These are phyloP conservation scores for Coptodon bakossiorum DNA, from an alignment of 2,113 vertebrate genomes.

Conservation along the genomic window DNA sequence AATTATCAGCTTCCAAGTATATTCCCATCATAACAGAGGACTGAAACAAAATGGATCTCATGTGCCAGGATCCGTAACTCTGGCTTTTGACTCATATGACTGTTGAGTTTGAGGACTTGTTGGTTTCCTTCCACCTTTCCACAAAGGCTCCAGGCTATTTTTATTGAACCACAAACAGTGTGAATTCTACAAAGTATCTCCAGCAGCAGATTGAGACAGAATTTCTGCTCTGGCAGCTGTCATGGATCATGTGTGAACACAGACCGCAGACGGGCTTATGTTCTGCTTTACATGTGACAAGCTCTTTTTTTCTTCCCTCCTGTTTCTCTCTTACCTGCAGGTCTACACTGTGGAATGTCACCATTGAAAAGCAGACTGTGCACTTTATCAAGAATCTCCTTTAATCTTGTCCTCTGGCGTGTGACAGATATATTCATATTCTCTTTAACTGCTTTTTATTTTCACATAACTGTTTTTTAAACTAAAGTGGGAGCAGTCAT, in stretches of 20 bases:
- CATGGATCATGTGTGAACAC: neutral
- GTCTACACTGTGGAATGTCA: neutral
- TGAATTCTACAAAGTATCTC: neutral
- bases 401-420: neutral
- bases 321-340: neutral
- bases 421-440: conserved; percentile 10
- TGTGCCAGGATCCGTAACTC: neutral
- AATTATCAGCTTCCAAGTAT: neutral
- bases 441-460: neutral
- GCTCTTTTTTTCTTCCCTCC: neutral
- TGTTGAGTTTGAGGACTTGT: neutral
- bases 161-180: neutral
- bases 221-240: neutral
- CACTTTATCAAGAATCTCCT: conserved; percentile 4
- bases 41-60: neutral
- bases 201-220: neutral
- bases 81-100: neutral
- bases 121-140: neutral
- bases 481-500: neutral
- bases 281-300: neutral
- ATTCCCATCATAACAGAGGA: neutral
- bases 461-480: neutral
- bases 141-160: neutral
- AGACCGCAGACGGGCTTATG: neutral
- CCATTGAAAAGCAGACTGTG: conserved; percentile 29